A percentile compares a stretch with the other conserved stretches of the same genome.
phyloP scores from a whole-genome alignment of 53 echinoderm and acorn worm species.

The Holothuria scabra region DNA sequence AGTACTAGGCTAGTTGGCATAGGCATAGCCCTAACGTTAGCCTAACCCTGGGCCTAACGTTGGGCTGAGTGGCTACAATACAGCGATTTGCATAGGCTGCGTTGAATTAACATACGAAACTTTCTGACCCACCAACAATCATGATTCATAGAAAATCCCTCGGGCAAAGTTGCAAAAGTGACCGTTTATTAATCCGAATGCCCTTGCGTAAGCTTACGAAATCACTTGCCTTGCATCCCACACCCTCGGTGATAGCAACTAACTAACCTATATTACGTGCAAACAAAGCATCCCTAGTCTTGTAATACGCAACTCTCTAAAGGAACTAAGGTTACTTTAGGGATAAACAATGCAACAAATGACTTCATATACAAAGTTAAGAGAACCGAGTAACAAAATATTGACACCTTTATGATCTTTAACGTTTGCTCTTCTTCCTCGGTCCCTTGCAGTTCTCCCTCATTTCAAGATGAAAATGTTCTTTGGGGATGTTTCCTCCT shows the following conservation, averaged over 20 bases:
- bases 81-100: no score
- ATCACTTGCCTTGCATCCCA: no score
- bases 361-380: background rate
- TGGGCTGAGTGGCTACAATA: no score
- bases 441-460: constrained; percentile 12
- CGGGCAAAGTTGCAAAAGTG: no score
- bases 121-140: no score
- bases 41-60: no score
- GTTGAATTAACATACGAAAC: no score
- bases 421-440: background rate
- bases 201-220: no score
- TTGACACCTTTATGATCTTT: constrained; percentile 8
- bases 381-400: background rate
- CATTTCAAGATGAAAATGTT: constrained; percentile 34
- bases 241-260: background rate
- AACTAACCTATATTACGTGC: background rate
- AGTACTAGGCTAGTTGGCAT: no score
- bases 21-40: no score
- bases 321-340: constrained; percentile 19
- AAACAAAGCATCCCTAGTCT: constrained; percentile 33
- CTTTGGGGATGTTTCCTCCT: constrained; percentile 29
- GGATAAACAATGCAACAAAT: constrained; percentile 31
- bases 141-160: no score
- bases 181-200: no score
- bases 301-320: constrained; percentile 33